Evolutionary conservation across 37 sponge, comb jelly and placozoan genomes (phyloP), one percentile per base, ranked within the genome.

Genomic region (Amphimedon queenslandica): DNA sequence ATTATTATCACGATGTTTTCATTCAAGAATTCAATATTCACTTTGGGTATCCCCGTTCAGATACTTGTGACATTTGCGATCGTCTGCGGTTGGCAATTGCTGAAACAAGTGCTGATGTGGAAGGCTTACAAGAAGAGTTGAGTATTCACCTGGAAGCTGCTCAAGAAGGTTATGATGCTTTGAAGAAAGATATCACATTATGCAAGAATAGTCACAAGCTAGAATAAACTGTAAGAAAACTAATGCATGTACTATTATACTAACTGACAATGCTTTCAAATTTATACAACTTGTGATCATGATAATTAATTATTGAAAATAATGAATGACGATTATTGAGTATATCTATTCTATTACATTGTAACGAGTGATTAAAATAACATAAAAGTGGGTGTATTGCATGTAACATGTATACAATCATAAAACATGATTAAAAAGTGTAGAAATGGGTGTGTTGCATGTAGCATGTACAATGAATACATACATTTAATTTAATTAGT

Each of bases 11-110:
- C 66, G 63, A 78, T 39, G 30, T 78, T 24, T 77, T 77, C 42
- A 56, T 43, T 37, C 67, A 27, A 37, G 79, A 78, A 34, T 78
- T 69, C 37, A 78, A 67, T 42, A 67, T 78, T 30, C 79, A 78
- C 37, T 70, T 70, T 39, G 71, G 71, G 6, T 70, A 70, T 70
- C 79, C 79, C 21, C 32, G 63, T 1, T 37, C 79, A 56, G 79
- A 78, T 32, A 78, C 56, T 3, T 78, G 79, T 69, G 34, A 67
- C 68, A 78, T 70, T 36, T 78, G 70, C 56, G 79, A 78, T 69
- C 10, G 70, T 3, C 42, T 78, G 43, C 23, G 21, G 37, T 35
- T 32, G 34, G 70, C 51, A 1, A 67, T 67, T 55, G 5, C 27
- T 42, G 41, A 56, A 10, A 55, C 70, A 42, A 56, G 60, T 55